These are phyloP conservation scores for Ptychochromis oligacanthus DNA, from an alignment of 2,113 vertebrate species.

Conservation along the genomic window DNA sequence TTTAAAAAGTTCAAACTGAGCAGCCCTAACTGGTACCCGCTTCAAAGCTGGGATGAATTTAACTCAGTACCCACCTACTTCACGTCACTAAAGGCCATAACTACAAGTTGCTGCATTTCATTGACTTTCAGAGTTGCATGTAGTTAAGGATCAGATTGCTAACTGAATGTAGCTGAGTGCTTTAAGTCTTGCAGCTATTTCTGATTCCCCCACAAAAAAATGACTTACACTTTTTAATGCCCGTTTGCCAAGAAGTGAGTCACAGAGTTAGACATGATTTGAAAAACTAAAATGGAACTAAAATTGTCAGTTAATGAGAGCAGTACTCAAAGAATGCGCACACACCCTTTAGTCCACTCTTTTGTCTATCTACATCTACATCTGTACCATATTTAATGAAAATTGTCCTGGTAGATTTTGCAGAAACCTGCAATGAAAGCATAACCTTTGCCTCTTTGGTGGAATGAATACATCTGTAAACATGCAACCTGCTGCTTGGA, in stretches of 20 bases:
- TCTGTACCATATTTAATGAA: neutral
- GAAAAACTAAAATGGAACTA: neutral
- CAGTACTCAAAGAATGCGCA: neutral
- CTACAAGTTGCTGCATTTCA: neutral
- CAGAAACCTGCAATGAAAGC: no score
- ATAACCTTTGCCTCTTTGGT: no score
- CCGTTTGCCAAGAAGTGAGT: neutral
- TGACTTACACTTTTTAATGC: neutral
- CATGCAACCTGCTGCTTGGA: neutral
- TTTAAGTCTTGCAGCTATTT: neutral
- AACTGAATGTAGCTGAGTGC: neutral
- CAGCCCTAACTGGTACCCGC: neutral
- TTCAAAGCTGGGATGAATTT: neutral
- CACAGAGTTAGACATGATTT: neutral
- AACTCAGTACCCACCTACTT: neutral
- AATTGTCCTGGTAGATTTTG: no score
- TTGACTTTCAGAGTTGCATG: neutral
- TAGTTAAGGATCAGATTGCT: conserved; percentile 13
- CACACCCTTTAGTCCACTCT: rapidly evolving
- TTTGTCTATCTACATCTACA: neutral
- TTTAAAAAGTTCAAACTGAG: neutral
- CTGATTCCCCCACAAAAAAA: neutral
- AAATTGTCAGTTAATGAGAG: neutral
- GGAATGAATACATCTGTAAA: no score
- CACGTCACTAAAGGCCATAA: neutral